phyloP scores from a whole-genome alignment of 1,140 invertebrate species.

The Alviniconcha marisindica region DNA sequence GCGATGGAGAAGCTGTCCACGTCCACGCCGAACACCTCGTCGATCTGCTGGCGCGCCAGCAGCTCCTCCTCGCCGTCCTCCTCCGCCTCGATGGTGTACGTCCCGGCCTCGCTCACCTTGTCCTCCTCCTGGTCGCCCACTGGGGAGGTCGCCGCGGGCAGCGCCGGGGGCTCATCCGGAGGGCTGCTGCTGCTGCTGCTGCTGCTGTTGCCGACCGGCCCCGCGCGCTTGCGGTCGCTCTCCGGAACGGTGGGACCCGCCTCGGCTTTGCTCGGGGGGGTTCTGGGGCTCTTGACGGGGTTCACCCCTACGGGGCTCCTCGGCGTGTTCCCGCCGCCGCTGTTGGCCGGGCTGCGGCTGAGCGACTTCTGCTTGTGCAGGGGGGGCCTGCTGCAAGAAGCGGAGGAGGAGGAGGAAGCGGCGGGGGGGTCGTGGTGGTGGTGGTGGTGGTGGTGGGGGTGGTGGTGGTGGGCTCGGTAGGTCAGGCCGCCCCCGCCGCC shows the following conservation, averaged over 20 bases:
- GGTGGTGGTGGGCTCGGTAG: neutral
- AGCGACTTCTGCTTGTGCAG: slow-evolving; percentile 11
- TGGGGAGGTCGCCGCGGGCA: neutral
- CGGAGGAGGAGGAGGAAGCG: neutral
- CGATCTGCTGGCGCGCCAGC: slow-evolving; percentile 90
- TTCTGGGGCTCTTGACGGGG: neutral
- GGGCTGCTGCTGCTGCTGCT: neutral
- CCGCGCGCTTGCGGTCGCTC: neutral
- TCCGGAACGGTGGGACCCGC: neutral
- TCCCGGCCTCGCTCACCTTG: slow-evolving; percentile 88
- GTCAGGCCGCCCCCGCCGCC: slow-evolving; percentile 8
- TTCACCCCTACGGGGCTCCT: neutral
- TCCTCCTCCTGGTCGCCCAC: slow-evolving; percentile 74
- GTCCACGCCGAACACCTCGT: slow-evolving; percentile 83
- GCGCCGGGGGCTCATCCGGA: neutral
- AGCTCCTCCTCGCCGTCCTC: slow-evolving; percentile 90
- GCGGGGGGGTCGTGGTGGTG: neutral
- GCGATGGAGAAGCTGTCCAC: slow-evolving; percentile 36
- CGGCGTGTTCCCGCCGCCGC: neutral
- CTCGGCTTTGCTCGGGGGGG: neutral
- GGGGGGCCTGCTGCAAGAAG: neutral
- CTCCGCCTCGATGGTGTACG: slow-evolving; percentile 85
- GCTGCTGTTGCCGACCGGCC: neutral
- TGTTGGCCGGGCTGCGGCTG: slow-evolving; percentile 16
- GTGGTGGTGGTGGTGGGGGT: neutral